Conservation (phyloP, 2,888 invertebrate species). For the Nasonia oneida region DNA sequence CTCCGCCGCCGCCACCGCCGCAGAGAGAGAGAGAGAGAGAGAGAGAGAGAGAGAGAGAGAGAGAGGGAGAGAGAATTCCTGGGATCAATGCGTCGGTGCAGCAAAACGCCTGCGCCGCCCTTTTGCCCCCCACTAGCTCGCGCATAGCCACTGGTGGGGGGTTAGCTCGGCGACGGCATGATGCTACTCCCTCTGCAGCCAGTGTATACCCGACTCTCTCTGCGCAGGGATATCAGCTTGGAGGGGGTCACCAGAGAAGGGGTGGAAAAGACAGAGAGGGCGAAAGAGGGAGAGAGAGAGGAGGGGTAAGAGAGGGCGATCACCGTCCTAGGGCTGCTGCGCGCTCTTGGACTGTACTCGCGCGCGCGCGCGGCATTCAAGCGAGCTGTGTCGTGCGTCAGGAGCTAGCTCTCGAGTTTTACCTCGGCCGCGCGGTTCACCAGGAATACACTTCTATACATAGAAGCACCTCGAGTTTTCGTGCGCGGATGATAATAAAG, state of each 20-base stretch:
- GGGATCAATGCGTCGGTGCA: conserved; percentile 80
- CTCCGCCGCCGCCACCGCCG: conserved; percentile 7
- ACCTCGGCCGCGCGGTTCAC: neutral
- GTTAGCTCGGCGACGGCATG: conserved; percentile 15
- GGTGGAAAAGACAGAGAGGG: neutral
- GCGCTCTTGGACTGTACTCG: conserved; percentile 19
- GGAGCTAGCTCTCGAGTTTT: neutral
- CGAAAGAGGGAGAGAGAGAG: neutral
- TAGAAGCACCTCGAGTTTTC: neutral
- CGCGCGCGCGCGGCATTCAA: conserved; percentile 44
- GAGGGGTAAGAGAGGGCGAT: neutral
- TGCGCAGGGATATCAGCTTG: neutral
- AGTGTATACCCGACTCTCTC: neutral
- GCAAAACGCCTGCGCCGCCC: conserved; percentile 82
- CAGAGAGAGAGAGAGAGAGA: neutral
- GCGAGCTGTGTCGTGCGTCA: conserved; percentile 16
- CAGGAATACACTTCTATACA: neutral
- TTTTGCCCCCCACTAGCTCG: conserved; percentile 52
- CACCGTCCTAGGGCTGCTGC: conserved; percentile 18
- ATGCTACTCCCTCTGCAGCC: conserved; percentile 9
- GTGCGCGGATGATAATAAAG: neutral
- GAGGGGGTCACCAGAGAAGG: neutral
- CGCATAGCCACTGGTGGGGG: neutral
- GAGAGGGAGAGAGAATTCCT: conserved; percentile 71
- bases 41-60: conserved; percentile 60